Conservation (phyloP, 2,113 vertebrate genomes). For the Ceyx melanurus region DNA sequence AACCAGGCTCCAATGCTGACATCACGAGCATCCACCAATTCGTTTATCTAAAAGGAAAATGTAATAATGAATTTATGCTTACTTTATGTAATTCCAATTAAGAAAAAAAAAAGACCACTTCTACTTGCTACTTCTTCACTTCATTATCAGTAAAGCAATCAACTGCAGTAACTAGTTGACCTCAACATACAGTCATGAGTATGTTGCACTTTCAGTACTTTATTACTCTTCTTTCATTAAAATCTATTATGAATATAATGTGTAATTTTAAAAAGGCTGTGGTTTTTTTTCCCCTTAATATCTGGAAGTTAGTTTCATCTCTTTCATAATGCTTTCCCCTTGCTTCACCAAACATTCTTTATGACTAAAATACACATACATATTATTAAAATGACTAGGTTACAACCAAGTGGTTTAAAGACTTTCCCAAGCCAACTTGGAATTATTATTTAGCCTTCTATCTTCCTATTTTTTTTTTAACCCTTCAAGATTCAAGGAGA, state of each 20-base stretch:
- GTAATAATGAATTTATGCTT: constrained; percentile 55
- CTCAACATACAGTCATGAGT: neutral
- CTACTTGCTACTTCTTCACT: neutral
- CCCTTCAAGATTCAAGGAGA: neutral
- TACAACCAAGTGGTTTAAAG: neutral
- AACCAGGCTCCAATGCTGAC: constrained; percentile 96
- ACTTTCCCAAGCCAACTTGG: neutral
- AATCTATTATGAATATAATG: neutral
- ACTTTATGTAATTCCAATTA: neutral
- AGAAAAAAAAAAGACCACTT: neutral
- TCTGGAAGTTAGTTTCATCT: neutral
- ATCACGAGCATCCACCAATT: constrained; percentile 97
- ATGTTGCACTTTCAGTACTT: neutral
- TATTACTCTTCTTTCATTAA: neutral
- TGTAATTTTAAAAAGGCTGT: neutral
- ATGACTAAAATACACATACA: neutral
- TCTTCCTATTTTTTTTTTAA: neutral
- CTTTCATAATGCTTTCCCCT: neutral
- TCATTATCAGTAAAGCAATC: neutral
- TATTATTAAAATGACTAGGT: neutral
- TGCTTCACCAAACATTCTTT: neutral
- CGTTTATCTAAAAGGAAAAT: constrained; percentile 88
- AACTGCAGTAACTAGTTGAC: neutral
- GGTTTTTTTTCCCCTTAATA: neutral
- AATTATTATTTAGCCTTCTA: neutral